These are phyloP conservation scores for Tyrophagus putrescentiae DNA, from an alignment of 1,140 invertebrate genomes.

Conservation along the genomic window DNA sequence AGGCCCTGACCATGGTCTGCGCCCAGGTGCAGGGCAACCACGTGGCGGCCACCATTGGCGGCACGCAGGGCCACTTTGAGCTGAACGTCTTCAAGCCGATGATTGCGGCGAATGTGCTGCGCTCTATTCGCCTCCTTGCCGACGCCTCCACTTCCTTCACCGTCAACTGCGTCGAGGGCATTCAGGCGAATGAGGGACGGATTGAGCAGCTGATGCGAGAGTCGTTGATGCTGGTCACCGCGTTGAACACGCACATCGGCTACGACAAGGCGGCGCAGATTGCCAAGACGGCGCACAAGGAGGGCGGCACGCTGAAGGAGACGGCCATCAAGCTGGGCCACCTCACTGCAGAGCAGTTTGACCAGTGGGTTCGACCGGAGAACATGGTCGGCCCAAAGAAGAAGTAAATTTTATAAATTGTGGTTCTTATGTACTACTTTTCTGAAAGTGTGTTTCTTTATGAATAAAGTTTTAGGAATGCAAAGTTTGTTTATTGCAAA, in stretches of 20 bases:
- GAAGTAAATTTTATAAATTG: too few relatives aligned
- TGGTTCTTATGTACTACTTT: too few relatives aligned
- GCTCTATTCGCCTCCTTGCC: conserved; percentile 72
- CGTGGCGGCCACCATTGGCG: conserved; percentile 78
- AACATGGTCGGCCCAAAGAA: conserved; percentile 86
- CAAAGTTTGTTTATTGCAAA: too few relatives aligned
- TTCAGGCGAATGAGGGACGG: conserved; percentile 60
- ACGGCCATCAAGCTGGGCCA: conserved; percentile 74
- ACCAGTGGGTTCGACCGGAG: conserved; percentile 80
- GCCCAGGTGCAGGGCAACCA: conserved; percentile 98
- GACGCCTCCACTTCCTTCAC: conserved; percentile 73
- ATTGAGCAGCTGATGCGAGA: conserved; percentile 75
- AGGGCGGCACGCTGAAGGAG: conserved; percentile 76
- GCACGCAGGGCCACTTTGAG: conserved; percentile 96
- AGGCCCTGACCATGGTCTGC: conserved; percentile 94
- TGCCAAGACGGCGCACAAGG: conserved; percentile 88
- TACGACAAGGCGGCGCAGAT: conserved; percentile 95
- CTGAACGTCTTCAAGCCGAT: conserved; percentile 98
- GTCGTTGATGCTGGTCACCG: conserved; percentile 96
- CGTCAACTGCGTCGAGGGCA: conserved; percentile 82
- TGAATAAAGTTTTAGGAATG: too few relatives aligned
- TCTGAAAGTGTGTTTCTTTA: too few relatives aligned
- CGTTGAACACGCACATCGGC: conserved; percentile 93
- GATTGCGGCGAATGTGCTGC: conserved; percentile 85
- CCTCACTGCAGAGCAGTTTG: conserved; percentile 75